Percentiles rank a stretch among this genome's conserved stretches.
Conservation (phyloP, 1,140 invertebrate species). For the Drosophila setifemur region DNA sequence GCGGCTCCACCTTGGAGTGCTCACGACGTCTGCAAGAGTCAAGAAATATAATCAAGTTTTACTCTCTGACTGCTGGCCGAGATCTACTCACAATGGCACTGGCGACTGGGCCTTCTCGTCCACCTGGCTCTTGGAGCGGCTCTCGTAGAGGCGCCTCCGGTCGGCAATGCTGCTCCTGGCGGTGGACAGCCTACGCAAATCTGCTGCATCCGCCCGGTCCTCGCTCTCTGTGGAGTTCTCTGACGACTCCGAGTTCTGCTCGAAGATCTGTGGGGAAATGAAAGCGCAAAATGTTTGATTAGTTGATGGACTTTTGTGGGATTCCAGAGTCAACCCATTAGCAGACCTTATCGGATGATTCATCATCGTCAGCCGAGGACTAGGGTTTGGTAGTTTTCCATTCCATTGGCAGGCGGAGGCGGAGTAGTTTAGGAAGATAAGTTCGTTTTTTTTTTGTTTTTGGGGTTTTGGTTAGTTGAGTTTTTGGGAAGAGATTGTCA, state of each 20-base stretch:
- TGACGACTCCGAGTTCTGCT: conserved; percentile 80
- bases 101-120: conserved; percentile 88
- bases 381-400: conserved; percentile 36
- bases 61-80: too few relatives aligned
- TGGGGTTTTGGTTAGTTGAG: conserved; percentile 50
- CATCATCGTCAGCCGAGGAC: conserved; percentile 81
- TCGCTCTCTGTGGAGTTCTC: conserved; percentile 80
- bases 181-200: conserved; percentile 79
- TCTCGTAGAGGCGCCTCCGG: conserved; percentile 89
- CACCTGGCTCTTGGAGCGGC: conserved; percentile 85
- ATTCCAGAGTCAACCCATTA: not conserved
- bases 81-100: conserved; percentile 85
- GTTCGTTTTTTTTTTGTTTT: conserved; percentile 4
- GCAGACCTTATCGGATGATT: conserved; percentile 81
- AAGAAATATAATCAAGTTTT: too few relatives aligned
- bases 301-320: not conserved
- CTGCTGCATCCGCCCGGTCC: conserved; percentile 77
- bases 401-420: conserved; percentile 1
- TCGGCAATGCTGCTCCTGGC: conserved; percentile 90
- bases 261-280: conserved; percentile 66
- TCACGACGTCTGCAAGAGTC: conserved; percentile 66
- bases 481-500: too few relatives aligned
- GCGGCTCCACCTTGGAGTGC: conserved; percentile 65
- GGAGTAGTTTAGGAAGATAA: conserved; percentile 21
- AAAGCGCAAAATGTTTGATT: not conserved